A percentile compares a stretch with the other conserved stretches of the same genome.
phyloP scores from a whole-genome alignment of 1,140 invertebrate species.

The Helicoverpa zea region DNA sequence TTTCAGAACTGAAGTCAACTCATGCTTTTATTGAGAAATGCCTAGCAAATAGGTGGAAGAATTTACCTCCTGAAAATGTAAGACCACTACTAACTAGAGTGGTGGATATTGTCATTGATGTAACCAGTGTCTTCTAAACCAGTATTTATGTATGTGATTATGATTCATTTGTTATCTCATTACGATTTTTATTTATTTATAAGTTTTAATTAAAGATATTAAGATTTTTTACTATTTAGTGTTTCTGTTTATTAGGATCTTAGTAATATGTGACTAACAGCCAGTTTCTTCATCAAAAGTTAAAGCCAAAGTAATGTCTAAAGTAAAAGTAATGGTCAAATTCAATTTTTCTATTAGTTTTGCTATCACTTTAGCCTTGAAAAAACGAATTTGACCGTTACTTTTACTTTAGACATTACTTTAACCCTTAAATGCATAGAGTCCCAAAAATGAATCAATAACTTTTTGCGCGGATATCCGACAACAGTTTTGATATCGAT shows the following conservation, averaged over 20 bases:
- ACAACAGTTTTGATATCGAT: too few relatives aligned
- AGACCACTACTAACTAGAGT: conserved; percentile 74
- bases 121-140: conserved; percentile 63
- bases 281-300: too few relatives aligned
- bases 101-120: conserved; percentile 74
- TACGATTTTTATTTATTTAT: conserved; percentile 34
- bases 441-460: too few relatives aligned
- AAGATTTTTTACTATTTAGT: not conserved
- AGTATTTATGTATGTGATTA: conserved; percentile 38
- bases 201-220: conserved; percentile 39
- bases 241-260: not conserved
- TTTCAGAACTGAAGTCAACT: conserved; percentile 66
- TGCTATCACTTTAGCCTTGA: too few relatives aligned
- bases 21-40: conserved; percentile 76
- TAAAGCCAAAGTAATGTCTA: too few relatives aligned
- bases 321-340: too few relatives aligned
- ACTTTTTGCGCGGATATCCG: too few relatives aligned
- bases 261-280: too few relatives aligned
- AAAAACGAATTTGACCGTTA: too few relatives aligned
- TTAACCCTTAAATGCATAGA: too few relatives aligned
- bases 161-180: conserved; percentile 39
- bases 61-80: conserved; percentile 70
- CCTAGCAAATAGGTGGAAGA: conserved; percentile 72
- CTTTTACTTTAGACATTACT: too few relatives aligned
- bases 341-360: too few relatives aligned